Evolutionary conservation across 2,113 vertebrate genomes (phyloP).

Genomic region (Pseudorhombus dupliciocellatus): DNA sequence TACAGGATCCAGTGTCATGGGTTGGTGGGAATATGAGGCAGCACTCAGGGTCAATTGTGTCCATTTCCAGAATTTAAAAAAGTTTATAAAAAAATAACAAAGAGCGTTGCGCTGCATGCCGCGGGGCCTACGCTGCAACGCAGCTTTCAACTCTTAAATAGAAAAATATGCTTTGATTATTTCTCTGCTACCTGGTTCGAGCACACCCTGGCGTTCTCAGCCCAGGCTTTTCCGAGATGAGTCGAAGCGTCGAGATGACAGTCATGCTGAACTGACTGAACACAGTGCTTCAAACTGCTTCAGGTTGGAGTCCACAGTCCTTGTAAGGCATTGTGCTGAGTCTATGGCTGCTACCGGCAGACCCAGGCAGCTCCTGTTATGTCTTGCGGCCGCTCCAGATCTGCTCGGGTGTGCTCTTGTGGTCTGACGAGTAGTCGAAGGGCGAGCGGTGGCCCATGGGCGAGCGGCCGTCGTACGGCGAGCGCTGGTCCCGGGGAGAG

Average conservation of each 20-base stretch:
- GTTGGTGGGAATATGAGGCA: constrained; percentile 85
- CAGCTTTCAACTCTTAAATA: constrained; percentile 95
- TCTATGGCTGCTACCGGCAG: constrained; percentile 88
- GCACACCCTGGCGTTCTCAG: constrained; percentile 33
- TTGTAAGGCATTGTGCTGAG: constrained; percentile 96
- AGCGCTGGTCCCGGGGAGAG: constrained; percentile 92
- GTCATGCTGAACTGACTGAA: constrained; percentile 85
- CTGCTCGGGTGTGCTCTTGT: constrained; percentile 96
- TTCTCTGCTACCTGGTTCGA: constrained; percentile 54
- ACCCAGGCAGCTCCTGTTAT: constrained; percentile 85
- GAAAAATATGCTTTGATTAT: constrained; percentile 90
- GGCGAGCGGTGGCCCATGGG: constrained; percentile 90
- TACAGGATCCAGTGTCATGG: constrained; percentile 91
- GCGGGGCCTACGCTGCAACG: constrained; percentile 85
- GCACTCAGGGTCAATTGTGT: constrained; percentile 89
- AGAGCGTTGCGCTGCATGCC: constrained; percentile 82
- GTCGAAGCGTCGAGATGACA: constrained; percentile 87
- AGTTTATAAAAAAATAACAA: constrained; percentile 90
- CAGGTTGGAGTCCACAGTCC: constrained; percentile 82
- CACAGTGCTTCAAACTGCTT: constrained; percentile 84
- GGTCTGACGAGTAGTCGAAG: constrained; percentile 94
- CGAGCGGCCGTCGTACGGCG: constrained; percentile 91
- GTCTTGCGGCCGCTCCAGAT: constrained; percentile 96
- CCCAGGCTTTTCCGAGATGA: constrained; percentile 81
- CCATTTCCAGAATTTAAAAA: constrained; percentile 89